Percentiles rank a stretch among this genome's conserved stretches.
phyloP scores from a whole-genome alignment of 2,888 invertebrate genomes.

The Linyphia triangularis region DNA sequence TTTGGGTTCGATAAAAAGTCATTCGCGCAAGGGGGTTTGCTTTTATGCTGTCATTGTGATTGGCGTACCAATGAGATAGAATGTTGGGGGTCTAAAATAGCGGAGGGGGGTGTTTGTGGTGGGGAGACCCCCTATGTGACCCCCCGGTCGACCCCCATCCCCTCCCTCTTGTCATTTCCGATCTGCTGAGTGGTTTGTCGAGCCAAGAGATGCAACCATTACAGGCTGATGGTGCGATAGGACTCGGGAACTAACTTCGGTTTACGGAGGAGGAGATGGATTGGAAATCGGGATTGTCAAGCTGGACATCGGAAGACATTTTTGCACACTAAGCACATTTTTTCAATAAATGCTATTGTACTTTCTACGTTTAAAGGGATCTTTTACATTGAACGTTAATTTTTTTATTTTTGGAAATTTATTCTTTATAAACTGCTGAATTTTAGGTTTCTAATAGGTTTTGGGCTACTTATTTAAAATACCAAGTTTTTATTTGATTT shows the following conservation, averaged over 20 bases:
- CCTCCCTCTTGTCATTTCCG: slow-evolving; percentile 71
- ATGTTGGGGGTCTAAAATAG: slow-evolving; percentile 26
- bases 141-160: neutral
- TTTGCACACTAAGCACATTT: slow-evolving; percentile 36
- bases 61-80: slow-evolving; percentile 32
- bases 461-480: too few relatives aligned
- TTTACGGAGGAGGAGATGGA: slow-evolving; percentile 29
- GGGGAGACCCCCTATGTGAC: neutral
- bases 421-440: too few relatives aligned
- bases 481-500: too few relatives aligned
- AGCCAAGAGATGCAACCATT: slow-evolving; percentile 70
- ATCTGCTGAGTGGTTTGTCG: slow-evolving; percentile 73
- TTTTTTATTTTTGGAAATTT: too few relatives aligned
- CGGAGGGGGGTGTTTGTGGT: slow-evolving; percentile 18
- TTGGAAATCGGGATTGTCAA: neutral
- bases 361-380: too few relatives aligned
- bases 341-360: too few relatives aligned
- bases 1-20: slow-evolving; percentile 69
- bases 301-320: neutral
- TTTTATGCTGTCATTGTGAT: slow-evolving; percentile 52
- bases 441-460: too few relatives aligned
- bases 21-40: slow-evolving; percentile 48
- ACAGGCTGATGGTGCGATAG: slow-evolving; percentile 65
- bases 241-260: slow-evolving; percentile 2
- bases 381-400: too few relatives aligned